Base-by-base conservation (phyloP, 2,113 vertebrate species). In the Garra rufa region DNA sequence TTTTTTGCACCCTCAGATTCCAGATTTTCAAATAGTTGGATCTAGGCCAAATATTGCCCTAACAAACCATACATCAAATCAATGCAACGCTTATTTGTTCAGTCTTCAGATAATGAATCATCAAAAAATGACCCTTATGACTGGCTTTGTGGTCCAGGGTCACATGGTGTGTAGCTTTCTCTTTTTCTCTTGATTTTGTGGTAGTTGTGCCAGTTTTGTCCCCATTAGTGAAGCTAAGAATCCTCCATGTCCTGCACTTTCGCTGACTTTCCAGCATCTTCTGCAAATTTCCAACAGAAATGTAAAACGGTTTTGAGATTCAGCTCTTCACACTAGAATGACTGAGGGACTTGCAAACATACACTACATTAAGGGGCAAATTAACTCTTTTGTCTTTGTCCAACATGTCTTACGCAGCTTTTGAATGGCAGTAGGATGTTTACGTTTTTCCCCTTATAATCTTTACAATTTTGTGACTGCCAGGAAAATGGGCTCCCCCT, bases 361-460 rank as follows among this genome's bases (percentile, higher is more conserved):
- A 1, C 24, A 26, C 4, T 5, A 59, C 1, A 11, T 59, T 24
- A 24, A 26, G n/a, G 34, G 5, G 34, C 19, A 7, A 21, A 55
- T 21, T 2, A 9, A 57, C 9, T 57, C 4, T n/a, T 44, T 55
- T 2, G 50, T 19, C 21, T 26, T n/a, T n/a, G n/a, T n/a, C 4
- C 5, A 2, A 3, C 0, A 0, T 5, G 6, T 28, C 2, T 24
- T 59, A 4, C 0, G 3, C 9, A 59, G 24, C 2, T 63, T 28
- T 0, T 28, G 57, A 63, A 28, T 3, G 11, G 24, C 24, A 2
- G 59, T 2, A 61, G 26, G 10, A 9, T 3, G 7, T 26, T 57
- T n/a, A 57, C 52, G n/a, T 1, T 11, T 5, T 59, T 3, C 2
- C 9, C 0, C 9, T 57, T 34, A n/a, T 21, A 1, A 57, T 57